Base-by-base conservation (phyloP, 2,888 invertebrate species). In the Diadromus collaris region DNA sequence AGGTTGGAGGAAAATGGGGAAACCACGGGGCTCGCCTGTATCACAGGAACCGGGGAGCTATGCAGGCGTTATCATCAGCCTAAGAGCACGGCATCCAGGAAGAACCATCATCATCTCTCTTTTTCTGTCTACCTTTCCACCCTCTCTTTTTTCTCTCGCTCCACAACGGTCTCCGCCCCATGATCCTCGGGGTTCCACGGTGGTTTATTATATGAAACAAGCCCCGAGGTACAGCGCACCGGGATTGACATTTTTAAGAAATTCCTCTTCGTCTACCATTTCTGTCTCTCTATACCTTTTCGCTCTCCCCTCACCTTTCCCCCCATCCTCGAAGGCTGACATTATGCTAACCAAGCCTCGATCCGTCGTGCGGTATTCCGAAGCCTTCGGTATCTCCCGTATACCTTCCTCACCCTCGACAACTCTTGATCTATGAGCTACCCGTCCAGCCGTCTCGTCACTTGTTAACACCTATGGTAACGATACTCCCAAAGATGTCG, bases 341-440 rank as follows among this genome's bases (percentile, higher is more conserved):
- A 89, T 89, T 89, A 89, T 89, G 88, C 88, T 88, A 89, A 89
- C 87, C 86, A 88, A 84, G 73, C 73, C 81, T 84, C 81, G 81
- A 82, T 79, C 82, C 83, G 56, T 83, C 61, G 61, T 68, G 73
- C 86, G 86, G 85, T 87, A 87, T 88, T 89, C 87, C 86, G 82
- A 82, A 82, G 79, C 69, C 81, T 46, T 81, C 83, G 83, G 34
- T 41, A 9, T 46, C 41, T 63, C 60, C 16, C 48, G 44, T 54
- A 24, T 34, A 68, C 60, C 65, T 65, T 75, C 77, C 24, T 61
- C 74, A 75, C 51, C 70, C 61, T 48, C 82, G 80, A 82, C 74
- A 74, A 69, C 78, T 81, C 85, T 86, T 87, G 87, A 89, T 89
- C 88, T 87, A 89, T 86, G 87, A 87, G 85, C 82, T 75, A 79